Evolutionary conservation across 2,888 invertebrate species (phyloP).

Genomic region (Hedya salicella): DNA sequence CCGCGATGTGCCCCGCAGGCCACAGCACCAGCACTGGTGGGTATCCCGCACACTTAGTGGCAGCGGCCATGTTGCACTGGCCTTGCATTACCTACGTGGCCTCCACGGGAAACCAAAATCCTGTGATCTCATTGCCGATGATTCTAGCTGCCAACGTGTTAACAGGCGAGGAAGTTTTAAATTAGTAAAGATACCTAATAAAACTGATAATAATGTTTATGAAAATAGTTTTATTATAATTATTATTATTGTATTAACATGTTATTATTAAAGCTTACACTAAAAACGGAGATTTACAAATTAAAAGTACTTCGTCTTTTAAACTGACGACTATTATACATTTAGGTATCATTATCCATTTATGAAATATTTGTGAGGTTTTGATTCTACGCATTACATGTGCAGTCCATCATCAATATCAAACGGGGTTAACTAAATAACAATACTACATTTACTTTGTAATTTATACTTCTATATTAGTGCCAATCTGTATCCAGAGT

Average conservation of each 20-base stretch:
- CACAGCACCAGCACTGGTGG: too few relatives aligned
- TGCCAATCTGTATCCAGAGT: too few relatives aligned
- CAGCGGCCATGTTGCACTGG: too few relatives aligned
- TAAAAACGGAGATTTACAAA: slow-evolving; percentile 24
- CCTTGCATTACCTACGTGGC: too few relatives aligned
- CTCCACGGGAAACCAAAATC: too few relatives aligned
- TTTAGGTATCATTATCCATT: not conserved
- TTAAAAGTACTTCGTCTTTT: slow-evolving; percentile 6
- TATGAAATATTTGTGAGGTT: slow-evolving; percentile 7
- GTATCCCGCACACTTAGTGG: too few relatives aligned
- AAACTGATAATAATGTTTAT: slow-evolving; percentile 28
- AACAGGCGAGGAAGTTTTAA: too few relatives aligned
- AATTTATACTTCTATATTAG: too few relatives aligned
- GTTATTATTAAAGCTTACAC: slow-evolving; percentile 33
- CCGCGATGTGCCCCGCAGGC: too few relatives aligned
- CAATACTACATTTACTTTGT: not conserved
- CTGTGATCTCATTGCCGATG: too few relatives aligned
- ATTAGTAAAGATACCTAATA: too few relatives aligned
- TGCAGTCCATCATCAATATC: slow-evolving; percentile 7
- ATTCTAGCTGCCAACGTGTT: too few relatives aligned
- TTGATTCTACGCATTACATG: slow-evolving; percentile 11
- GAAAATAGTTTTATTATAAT: slow-evolving; percentile 36
- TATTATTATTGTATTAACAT: slow-evolving; percentile 36
- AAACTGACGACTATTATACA: not conserved
- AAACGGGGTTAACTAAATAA: slow-evolving; percentile 1